Percentiles rank a stretch among this genome's conserved stretches.
phyloP scores from a whole-genome alignment of 2,888 invertebrate species.

The Rhagophthalmus giganteus region DNA sequence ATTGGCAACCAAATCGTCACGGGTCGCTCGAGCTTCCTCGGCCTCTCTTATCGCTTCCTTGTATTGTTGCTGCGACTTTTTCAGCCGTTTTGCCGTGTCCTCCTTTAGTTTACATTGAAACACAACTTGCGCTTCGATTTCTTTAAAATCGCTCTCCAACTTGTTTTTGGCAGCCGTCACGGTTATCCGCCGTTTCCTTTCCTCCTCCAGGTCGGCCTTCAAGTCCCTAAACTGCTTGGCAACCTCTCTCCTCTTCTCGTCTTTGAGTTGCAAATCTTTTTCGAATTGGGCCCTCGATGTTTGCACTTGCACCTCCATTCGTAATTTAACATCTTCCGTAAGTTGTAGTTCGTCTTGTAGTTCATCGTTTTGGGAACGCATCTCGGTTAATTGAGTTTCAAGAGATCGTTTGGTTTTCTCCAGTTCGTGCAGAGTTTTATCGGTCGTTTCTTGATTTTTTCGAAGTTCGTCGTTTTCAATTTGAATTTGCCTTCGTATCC shows the following conservation, averaged over 20 bases:
- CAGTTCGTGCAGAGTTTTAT: slow-evolving; percentile 97
- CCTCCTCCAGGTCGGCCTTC: slow-evolving; percentile 94
- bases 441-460: slow-evolving; percentile 96
- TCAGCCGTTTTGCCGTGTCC: slow-evolving; percentile 93
- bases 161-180: slow-evolving; percentile 90
- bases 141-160: slow-evolving; percentile 89
- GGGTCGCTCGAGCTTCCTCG: slow-evolving; percentile 82
- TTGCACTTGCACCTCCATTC: slow-evolving; percentile 98
- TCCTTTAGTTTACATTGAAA: slow-evolving; percentile 95
- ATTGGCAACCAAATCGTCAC: slow-evolving; percentile 78
- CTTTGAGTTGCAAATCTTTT: slow-evolving; percentile 85
- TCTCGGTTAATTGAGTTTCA: slow-evolving; percentile 88
- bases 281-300: slow-evolving; percentile 94
- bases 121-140: slow-evolving; percentile 89
- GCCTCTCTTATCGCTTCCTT: slow-evolving; percentile 91
- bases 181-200: slow-evolving; percentile 86
- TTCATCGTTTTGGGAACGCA: slow-evolving; percentile 93
- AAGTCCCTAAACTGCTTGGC: slow-evolving; percentile 92
- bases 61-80: slow-evolving; percentile 87
- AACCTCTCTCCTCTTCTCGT: slow-evolving; percentile 90
- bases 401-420: slow-evolving; percentile 96
- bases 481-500: slow-evolving; percentile 80
- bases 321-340: slow-evolving; percentile 94
- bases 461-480: slow-evolving; percentile 95
- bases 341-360: slow-evolving; percentile 93